Conservation (phyloP, 2,797 vertebrate species). For the Ctenopoma kingsleyae region DNA sequence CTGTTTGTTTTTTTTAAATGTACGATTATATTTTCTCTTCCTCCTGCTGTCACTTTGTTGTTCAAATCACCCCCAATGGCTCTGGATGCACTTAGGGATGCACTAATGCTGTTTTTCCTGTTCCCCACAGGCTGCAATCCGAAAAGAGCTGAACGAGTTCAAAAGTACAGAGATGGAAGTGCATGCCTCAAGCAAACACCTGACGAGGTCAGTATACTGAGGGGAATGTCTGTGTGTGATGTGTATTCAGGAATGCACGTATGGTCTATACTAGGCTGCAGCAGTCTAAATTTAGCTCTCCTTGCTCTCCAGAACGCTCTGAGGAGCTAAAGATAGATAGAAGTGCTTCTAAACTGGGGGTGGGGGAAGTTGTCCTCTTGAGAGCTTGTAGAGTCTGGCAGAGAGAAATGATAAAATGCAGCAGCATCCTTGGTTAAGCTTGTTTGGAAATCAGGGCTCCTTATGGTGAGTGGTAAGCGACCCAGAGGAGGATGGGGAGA, state of each 20-base stretch:
- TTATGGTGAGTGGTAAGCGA: constrained; percentile 57
- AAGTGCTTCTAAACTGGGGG: constrained; percentile 28
- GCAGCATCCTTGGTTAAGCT: constrained; percentile 53
- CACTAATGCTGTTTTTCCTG: constrained; percentile 38
- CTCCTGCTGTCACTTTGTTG: constrained; percentile 30
- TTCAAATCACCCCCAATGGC: constrained; percentile 9
- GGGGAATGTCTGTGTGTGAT: constrained; percentile 2
- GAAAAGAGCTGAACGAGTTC: constrained; percentile 99
- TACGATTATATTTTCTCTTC: constrained; percentile 8
- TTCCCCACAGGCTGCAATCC: constrained; percentile 92
- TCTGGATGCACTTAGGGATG: constrained; percentile 42
- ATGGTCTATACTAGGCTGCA: constrained; percentile 66
- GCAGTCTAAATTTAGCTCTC: constrained; percentile 74
- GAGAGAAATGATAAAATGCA: constrained; percentile 53
- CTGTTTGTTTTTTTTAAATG: constrained; percentile 12
- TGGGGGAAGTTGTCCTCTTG: constrained; percentile 45
- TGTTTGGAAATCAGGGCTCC: constrained; percentile 36
- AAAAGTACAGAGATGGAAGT: constrained; percentile 99
- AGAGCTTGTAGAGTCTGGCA: constrained; percentile 8
- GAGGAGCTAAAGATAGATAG: constrained; percentile 77
- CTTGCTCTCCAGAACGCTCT: constrained; percentile 28
- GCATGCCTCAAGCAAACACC: constrained; percentile 97
- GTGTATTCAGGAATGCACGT: constrained; percentile 19
- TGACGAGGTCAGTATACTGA: constrained; percentile 91
- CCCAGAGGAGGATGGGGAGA: constrained; percentile 37